A percentile compares a stretch with the other conserved stretches of the same genome.
phyloP scores from a whole-genome alignment of 2,888 invertebrate species.

The Lutraria lutraria region DNA sequence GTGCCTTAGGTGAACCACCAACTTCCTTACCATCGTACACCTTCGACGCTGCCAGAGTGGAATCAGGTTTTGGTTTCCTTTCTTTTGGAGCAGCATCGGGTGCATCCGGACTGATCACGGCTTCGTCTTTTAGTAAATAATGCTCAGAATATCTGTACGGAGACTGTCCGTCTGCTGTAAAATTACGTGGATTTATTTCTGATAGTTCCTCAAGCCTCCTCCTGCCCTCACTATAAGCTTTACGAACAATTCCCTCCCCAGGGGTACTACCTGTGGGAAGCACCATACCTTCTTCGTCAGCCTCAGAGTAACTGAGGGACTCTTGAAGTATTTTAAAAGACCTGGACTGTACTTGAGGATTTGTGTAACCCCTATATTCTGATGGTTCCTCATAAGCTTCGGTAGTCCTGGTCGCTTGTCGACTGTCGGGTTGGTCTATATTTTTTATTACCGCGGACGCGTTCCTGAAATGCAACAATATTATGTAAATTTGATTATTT shows the following conservation, averaged over 20 bases:
- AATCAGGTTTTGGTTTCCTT: neutral
- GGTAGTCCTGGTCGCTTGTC: neutral
- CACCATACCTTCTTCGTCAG: constrained; percentile 69
- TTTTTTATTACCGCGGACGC: constrained; percentile 51
- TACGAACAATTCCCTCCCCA: constrained; percentile 65
- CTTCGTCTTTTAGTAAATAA: constrained; percentile 29
- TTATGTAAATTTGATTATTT: neutral
- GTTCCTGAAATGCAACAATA: constrained; percentile 54
- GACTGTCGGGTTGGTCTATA: constrained; percentile 54
- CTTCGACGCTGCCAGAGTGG: constrained; percentile 37
- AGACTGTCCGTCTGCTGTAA: constrained; percentile 55
- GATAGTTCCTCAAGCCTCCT: constrained; percentile 65
- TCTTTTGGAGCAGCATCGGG: constrained; percentile 3
- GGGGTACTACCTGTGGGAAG: constrained; percentile 61
- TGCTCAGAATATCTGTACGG: constrained; percentile 52
- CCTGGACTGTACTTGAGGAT: constrained; percentile 80
- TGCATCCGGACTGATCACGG: neutral
- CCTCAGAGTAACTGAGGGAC: constrained; percentile 74
- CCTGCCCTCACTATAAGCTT: constrained; percentile 67
- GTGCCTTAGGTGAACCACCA: constrained; percentile 25
- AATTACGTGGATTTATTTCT: constrained; percentile 68
- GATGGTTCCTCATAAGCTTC: constrained; percentile 75
- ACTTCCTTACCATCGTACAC: constrained; percentile 46
- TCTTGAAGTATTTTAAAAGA: constrained; percentile 80
- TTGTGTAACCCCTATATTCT: constrained; percentile 75